Base-by-base conservation (phyloP, 2,113 vertebrate genomes). In the Tretioscincus oriximinensis region DNA sequence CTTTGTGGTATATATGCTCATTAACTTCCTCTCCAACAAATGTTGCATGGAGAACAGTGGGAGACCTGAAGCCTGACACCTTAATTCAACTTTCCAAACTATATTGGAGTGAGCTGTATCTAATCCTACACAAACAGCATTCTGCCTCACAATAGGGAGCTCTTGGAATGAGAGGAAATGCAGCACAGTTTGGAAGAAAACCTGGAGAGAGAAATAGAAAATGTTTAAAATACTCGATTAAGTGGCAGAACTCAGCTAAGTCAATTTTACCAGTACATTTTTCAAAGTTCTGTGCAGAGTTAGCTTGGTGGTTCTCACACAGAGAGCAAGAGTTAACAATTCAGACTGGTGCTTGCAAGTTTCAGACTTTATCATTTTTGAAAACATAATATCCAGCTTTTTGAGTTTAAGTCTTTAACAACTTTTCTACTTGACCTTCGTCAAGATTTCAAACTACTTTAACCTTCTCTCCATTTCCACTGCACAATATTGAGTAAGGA, bases 221-320 rank as follows among this genome's bases (percentile, higher is more conserved):
- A 73, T 47, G 28, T 71, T 80, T 77, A 83, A n/a, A 81, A 90
- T 66, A 80, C 29, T 74, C 54, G 72, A 12, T 68, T 69, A 82
- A 78, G 58, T 29, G 77, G 22, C 4, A 85, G 29, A 72, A 14
- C 79, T 73, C 51, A 29, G 22, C 63, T 78, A 28, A 9, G 0
- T 82, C 86, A 76, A 45, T 67, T 87, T 79, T 88, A 63, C 35
- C 82, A 47, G 5, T 11, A 26, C 12, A 58, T 7, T 87, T 68
- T 87, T n/a, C 66, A 31, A 88, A 89, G 16, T 45, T 61, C 77
- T 89, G 67, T 24, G 31, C 12, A 71, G 70, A 73, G 5, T 74
- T 89, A 83, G 76, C 84, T 73, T 65, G 58, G 78, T 89, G 31
- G 9, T 78, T 70, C 78, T 84, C 77, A 84, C 78, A 51, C 70